A percentile compares a stretch with the other conserved stretches of the same genome.
Conservation (phyloP, 2,888 invertebrate species). For the Eupelmus urozonus region DNA sequence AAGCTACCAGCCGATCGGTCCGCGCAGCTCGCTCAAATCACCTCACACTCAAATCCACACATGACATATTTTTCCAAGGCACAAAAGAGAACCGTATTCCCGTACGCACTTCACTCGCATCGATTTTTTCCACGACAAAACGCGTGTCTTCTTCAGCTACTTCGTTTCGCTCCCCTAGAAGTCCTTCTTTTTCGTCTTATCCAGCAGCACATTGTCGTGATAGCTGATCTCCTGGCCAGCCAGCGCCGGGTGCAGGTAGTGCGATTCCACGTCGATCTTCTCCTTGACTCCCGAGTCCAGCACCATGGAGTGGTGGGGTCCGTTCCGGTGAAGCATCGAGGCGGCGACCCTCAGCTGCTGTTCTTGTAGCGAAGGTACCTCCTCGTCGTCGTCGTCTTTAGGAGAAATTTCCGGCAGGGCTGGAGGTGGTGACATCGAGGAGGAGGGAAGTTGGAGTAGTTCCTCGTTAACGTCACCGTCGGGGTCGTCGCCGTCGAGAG, state of each 20-base stretch:
- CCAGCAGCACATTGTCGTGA: slow-evolving; percentile 72
- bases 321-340: slow-evolving; percentile 77
- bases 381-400: slow-evolving; percentile 56
- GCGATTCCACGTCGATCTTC: slow-evolving; percentile 81
- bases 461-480: background rate
- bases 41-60: no score
- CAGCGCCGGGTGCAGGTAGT: slow-evolving; percentile 81
- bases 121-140: no score
- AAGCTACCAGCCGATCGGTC: no score
- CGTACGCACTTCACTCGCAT: no score
- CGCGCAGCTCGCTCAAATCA: no score
- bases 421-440: slow-evolving; percentile 6
- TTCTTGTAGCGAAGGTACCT: slow-evolving; percentile 67
- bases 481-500: slow-evolving; percentile 29
- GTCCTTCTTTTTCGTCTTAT: slow-evolving; percentile 74
- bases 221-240: slow-evolving; percentile 81
- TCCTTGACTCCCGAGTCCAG: slow-evolving; percentile 78
- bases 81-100: no score
- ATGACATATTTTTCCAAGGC: no score
- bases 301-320: slow-evolving; percentile 80
- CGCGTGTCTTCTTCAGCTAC: no score
- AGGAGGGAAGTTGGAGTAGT: slow-evolving; percentile 8
- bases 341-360: slow-evolving; percentile 67
- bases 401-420: slow-evolving; percentile 15
- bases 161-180: slow-evolving; percentile 66